Conservation (phyloP, 2,888 invertebrate genomes). For the Tortrix viridana region DNA sequence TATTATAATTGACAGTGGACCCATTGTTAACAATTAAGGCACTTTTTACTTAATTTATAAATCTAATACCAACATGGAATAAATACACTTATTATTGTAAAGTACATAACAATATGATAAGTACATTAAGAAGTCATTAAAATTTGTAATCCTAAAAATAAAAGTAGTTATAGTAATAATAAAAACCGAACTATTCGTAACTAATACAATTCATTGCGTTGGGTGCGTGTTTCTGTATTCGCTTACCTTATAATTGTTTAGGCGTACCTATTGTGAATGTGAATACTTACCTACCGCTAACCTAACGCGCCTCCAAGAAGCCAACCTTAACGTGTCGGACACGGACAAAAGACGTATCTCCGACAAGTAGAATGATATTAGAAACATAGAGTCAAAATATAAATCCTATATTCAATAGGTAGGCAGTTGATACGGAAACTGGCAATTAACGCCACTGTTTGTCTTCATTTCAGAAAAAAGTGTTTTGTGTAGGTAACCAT, state of each 20-base stretch:
- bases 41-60: slow-evolving; percentile 55
- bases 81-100: slow-evolving; percentile 52
- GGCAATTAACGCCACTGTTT: too few relatives aligned
- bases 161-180: neutral
- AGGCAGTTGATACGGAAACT: neutral
- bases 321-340: too few relatives aligned
- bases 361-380: slow-evolving; percentile 17
- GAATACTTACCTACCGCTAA: too few relatives aligned
- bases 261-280: too few relatives aligned
- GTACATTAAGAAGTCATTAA: slow-evolving; percentile 54
- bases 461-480: too few relatives aligned
- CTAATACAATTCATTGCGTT: too few relatives aligned
- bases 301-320: neutral
- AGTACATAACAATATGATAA: slow-evolving; percentile 63
- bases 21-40: slow-evolving; percentile 69
- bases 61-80: slow-evolving; percentile 55
- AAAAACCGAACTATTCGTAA: too few relatives aligned
- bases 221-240: neutral
- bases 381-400: slow-evolving; percentile 2
- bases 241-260: too few relatives aligned
- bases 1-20: slow-evolving; percentile 70
- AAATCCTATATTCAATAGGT: neutral
- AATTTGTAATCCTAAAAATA: slow-evolving; percentile 45
- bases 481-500: too few relatives aligned
- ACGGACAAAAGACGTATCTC: neutral